phyloP scores from a whole-genome alignment of 2,797 vertebrate genomes.

The Anas bernieri region DNA sequence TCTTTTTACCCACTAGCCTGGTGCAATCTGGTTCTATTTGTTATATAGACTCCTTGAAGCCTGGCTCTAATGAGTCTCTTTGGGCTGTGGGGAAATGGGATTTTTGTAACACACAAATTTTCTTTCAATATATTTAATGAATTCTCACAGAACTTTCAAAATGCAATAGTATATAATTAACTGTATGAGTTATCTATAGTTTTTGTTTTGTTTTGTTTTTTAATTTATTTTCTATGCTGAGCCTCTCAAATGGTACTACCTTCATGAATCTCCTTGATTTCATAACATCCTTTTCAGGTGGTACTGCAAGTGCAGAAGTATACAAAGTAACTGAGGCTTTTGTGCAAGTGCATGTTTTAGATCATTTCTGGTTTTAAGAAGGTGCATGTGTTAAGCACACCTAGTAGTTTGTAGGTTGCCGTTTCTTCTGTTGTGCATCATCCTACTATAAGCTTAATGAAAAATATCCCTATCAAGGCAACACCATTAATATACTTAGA shows the following conservation, averaged over 20 bases:
- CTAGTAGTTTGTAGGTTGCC: not conserved
- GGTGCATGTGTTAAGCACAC: not conserved
- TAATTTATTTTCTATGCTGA: not conserved
- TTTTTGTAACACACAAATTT: not conserved
- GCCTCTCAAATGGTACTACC: not conserved
- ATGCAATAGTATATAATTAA: not conserved
- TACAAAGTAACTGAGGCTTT: not conserved
- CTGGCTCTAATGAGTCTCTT: not conserved
- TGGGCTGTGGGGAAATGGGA: not conserved
- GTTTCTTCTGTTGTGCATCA: not conserved
- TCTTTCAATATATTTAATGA: not conserved
- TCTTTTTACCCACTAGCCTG: not conserved
- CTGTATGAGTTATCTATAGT: not conserved
- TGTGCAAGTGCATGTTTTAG: not conserved
- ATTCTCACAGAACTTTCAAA: not conserved
- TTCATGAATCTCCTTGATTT: not conserved
- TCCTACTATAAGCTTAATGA: not conserved
- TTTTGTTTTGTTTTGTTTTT: not conserved
- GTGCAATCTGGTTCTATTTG: not conserved
- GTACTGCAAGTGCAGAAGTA: not conserved
- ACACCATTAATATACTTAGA: not conserved
- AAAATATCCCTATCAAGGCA: not conserved
- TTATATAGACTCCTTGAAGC: not conserved
- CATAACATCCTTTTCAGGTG: not conserved
- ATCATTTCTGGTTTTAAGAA: not conserved